Evolutionary conservation across 2,888 invertebrate species (phyloP), one percentile per base, ranked within the genome.

Genomic region (Spodoptera exigua): DNA sequence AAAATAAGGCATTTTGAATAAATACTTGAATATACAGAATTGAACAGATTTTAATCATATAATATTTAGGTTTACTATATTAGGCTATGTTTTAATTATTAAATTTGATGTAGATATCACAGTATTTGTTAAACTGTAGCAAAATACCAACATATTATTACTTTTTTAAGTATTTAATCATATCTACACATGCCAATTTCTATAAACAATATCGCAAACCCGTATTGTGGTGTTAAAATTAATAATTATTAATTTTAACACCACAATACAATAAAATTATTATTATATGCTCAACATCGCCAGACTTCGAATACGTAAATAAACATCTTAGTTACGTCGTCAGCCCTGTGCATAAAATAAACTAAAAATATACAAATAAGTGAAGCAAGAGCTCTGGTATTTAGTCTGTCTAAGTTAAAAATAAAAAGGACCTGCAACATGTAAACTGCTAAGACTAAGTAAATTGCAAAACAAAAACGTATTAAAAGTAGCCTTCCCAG

Each of bases 391-490:
- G 40, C 21, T 52, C 47, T 59, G 44, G 52, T 70, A 70, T 70
- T 72, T 58, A 59, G 57, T 64, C 49, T 16, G 58, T 49, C 62
- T 35, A 67, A 43, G 76, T 72, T 84, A 82, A 81, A 86, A 82
- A 84, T 86, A 85, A 74, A 70, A 68, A 64, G 64, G 66, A 47
- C 62, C 75, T 72, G 65, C 69, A 76, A 47, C 62, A 74, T 72
- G 65, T 70, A 76, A 78, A 78, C 78, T 74, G 60, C 69, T 45
- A 76, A 73, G 56, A 73, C 73, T 70, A 70, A 68, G 61, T 56
- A 62, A 70, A 61, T 45, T 59, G 61, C 49, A 62, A 55, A 41
- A 53, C 61, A 58, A 74, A 67, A 73, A 61, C 36, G 36, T 59
- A 54, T 41, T 55, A 63, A 71, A 60, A 69, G 58, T 57, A 37